phyloP scores from a whole-genome alignment of 2,888 invertebrate genomes.

The Cheilosia soror region DNA sequence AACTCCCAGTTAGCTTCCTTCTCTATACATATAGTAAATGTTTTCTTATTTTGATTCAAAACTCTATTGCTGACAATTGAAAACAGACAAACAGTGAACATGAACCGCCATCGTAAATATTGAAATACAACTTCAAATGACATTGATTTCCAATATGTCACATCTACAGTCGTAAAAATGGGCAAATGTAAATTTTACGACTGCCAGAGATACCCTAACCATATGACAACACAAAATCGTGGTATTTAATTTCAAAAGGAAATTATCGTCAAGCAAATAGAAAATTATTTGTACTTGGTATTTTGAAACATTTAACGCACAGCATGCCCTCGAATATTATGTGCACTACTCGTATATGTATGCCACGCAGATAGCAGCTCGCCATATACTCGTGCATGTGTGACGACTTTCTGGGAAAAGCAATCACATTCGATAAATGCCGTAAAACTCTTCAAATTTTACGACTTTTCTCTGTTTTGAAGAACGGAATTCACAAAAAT shows the following conservation, averaged over 20 bases:
- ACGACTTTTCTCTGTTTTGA: conserved; percentile 72
- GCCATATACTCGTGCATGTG: not conserved
- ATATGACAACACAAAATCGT: conserved; percentile 13
- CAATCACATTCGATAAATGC: conserved; percentile 71
- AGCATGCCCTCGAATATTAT: conserved; percentile 29
- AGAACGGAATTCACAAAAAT: conserved; percentile 58
- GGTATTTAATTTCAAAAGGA: conserved; percentile 67
- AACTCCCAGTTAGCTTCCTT: not conserved
- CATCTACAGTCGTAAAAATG: conserved; percentile 47
- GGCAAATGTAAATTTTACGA: conserved; percentile 65
- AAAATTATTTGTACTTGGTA: conserved; percentile 67
- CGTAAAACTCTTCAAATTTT: conserved; percentile 74
- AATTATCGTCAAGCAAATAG: conserved; percentile 63
- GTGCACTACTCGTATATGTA: not conserved
- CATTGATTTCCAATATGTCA: conserved; percentile 51
- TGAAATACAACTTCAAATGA: conserved; percentile 10
- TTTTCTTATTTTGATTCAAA: not conserved
- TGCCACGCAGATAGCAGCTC: conserved; percentile 4
- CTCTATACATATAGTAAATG: not conserved
- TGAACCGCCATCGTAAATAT: not conserved
- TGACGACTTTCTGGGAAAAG: conserved; percentile 55
- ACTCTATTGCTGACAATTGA: not conserved
- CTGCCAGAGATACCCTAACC: conserved; percentile 14
- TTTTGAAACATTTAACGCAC: conserved; percentile 68
- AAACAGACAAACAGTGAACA: conserved; percentile 11